Evolutionary conservation across 2,888 invertebrate species (phyloP), one percentile per base, ranked within the genome.

Genomic region (Microplitis manilae): DNA sequence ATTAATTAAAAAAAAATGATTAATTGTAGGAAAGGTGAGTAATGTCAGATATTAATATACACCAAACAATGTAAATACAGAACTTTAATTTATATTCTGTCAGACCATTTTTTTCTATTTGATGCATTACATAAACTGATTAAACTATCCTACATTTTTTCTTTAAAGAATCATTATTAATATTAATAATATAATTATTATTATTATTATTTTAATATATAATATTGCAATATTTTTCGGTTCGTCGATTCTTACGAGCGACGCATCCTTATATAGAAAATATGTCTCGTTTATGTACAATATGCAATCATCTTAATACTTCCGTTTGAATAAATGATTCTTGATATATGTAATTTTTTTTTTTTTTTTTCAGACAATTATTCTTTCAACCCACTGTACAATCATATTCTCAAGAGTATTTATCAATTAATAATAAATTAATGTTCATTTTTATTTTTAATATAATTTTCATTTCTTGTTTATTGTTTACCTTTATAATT

Each of bases 221-320:
- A 90, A 90, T 90, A 90, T 90, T 90, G 90, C 90, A 90, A 87
- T 89, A 87, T 88, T 89, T 87, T 85, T 88, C 87, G 87, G 88
- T 87, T 84, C 87, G 87, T 86, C 86, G 77, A 64, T 50, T 68
- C 73, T 77, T 68, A 68, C 62, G 61, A 62, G 39, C 71, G 86
- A 77, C 80, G 85, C 85, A 67, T 85, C 86, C 86, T 87, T 88
- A 89, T 90, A 89, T 90, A 90, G 90, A 90, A 90, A 90, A 90
- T 90, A 90, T 89, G 89, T 90, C 89, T 89, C 87, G 88, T 89
- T 88, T 90, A 90, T 90, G 84, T 90, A 90, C 90, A 90, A 90
- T 90, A 89, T 90, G 88, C 87, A 88, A 88, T 85, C 87, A 50
- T 13, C 88, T 87, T 85, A 86, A 87, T 87, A 86, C 85, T 86